Conservation (phyloP, 37 sponge, comb jelly and placozoan genomes). For the Bolinopsis microptera region DNA sequence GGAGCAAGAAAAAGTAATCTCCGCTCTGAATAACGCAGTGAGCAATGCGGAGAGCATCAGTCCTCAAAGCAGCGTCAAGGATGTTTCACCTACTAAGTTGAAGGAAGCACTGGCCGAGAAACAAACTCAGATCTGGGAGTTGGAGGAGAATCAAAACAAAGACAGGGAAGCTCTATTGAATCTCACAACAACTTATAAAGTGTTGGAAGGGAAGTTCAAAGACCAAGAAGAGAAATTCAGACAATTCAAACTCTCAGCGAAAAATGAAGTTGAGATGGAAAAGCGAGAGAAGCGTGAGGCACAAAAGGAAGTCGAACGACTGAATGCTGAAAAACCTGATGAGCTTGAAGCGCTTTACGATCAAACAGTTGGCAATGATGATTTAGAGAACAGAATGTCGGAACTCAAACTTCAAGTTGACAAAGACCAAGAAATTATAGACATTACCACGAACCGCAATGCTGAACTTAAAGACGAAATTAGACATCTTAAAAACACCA, state of each 20-base stretch:
- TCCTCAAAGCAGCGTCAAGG: not conserved
- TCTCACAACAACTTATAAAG: not conserved
- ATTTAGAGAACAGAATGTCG: not conserved
- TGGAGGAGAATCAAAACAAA: constrained; percentile 10
- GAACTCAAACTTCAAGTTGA: constrained; percentile 22
- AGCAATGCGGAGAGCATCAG: constrained; percentile 2
- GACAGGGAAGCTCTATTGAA: not conserved
- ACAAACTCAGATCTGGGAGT: constrained; percentile 40
- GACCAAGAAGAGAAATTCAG: not conserved
- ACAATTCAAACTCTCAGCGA: not conserved
- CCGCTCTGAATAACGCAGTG: constrained; percentile 2
- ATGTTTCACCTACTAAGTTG: not conserved
- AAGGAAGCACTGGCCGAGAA: constrained; percentile 56
- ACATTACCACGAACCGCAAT: constrained; percentile 1
- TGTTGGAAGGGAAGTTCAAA: not conserved
- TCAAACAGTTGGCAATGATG: not conserved
- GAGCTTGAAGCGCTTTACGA: not conserved
- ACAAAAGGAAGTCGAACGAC: not conserved
- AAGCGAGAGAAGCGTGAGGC: constrained; percentile 28
- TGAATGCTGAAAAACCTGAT: not conserved
- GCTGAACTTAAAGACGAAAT: constrained; percentile 33
- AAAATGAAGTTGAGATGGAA: constrained; percentile 5
- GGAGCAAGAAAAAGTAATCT: constrained; percentile 37
- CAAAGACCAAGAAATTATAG: constrained; percentile 36
- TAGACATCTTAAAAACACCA: not conserved